Evolutionary conservation across 2,888 invertebrate species (phyloP).

Genomic region (Venusia cambrica): DNA sequence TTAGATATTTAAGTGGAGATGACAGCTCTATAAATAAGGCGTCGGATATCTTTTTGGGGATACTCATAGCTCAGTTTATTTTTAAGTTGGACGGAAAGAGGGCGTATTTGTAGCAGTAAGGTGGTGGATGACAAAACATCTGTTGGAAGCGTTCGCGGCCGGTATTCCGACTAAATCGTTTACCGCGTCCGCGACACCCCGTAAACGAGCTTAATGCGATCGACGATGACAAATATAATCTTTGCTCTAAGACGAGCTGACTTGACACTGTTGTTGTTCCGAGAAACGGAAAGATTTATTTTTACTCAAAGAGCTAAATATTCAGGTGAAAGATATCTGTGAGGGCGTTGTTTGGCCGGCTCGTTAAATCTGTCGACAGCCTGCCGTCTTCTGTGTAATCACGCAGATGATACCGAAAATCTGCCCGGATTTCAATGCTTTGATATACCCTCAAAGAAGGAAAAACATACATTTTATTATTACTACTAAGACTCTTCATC

Average conservation of each 20-base stretch:
- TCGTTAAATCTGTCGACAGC: constrained; percentile 72
- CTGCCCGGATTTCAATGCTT: constrained; percentile 64
- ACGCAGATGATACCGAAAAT: constrained; percentile 74
- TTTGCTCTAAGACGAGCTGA: constrained; percentile 71
- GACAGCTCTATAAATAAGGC: constrained; percentile 72
- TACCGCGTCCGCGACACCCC: constrained; percentile 63
- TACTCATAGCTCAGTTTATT: constrained; percentile 55
- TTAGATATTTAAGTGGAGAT: constrained; percentile 74
- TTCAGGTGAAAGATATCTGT: constrained; percentile 78
- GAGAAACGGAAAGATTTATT: constrained; percentile 75
- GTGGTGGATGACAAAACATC: constrained; percentile 67
- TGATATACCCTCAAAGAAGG: constrained; percentile 71
- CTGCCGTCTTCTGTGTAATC: constrained; percentile 69
- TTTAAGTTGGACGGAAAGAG: constrained; percentile 52
- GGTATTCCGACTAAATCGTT: constrained; percentile 61
- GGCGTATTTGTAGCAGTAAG: constrained; percentile 49
- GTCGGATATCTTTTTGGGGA: constrained; percentile 49
- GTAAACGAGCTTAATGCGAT: constrained; percentile 69
- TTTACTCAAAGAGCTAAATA: constrained; percentile 78
- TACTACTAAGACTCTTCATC: constrained; percentile 28
- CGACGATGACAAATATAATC: constrained; percentile 78
- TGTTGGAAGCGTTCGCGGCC: constrained; percentile 54
- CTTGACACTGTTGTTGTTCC: constrained; percentile 77
- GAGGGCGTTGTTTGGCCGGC: constrained; percentile 64
- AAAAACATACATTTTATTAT: constrained; percentile 62